Conservation (phyloP, 2,888 invertebrate species). For the Chrysopilus asiliformis region DNA sequence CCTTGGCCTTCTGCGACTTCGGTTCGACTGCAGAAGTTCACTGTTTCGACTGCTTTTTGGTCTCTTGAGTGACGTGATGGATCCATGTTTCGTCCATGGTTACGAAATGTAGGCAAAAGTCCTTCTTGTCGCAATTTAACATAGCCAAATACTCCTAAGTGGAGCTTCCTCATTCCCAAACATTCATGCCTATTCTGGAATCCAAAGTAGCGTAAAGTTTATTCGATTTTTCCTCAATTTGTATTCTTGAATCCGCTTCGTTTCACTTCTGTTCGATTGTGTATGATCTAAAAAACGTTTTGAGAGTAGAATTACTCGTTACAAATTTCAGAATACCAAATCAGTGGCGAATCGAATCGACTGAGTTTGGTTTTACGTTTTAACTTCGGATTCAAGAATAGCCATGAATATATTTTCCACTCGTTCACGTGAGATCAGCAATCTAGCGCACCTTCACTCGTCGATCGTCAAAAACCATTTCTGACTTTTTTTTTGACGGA, state of each 20-base stretch:
- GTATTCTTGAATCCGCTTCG: no score
- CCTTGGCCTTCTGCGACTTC: neutral
- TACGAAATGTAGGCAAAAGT: neutral
- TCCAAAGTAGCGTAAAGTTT: no score
- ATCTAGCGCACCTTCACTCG: neutral
- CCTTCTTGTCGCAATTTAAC: neutral
- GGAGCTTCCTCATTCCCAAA: neutral
- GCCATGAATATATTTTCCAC: neutral
- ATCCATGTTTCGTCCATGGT: neutral
- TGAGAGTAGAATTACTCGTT: no score
- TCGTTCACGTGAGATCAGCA: neutral
- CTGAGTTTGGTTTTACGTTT: no score
- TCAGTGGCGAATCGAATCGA: no score
- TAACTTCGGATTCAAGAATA: no score
- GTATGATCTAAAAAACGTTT: no score
- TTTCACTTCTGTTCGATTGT: no score
- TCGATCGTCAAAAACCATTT: neutral
- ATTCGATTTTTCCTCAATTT: no score
- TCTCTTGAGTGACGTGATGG: neutral
- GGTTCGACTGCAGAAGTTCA: neutral
- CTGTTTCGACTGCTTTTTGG: neutral
- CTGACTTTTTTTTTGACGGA: neutral
- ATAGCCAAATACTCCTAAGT: neutral
- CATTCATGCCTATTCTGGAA: no score
- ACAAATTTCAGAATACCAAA: no score